Evolutionary conservation across 2,797 vertebrate genomes (phyloP).

Genomic region (Bufotes viridis): DNA sequence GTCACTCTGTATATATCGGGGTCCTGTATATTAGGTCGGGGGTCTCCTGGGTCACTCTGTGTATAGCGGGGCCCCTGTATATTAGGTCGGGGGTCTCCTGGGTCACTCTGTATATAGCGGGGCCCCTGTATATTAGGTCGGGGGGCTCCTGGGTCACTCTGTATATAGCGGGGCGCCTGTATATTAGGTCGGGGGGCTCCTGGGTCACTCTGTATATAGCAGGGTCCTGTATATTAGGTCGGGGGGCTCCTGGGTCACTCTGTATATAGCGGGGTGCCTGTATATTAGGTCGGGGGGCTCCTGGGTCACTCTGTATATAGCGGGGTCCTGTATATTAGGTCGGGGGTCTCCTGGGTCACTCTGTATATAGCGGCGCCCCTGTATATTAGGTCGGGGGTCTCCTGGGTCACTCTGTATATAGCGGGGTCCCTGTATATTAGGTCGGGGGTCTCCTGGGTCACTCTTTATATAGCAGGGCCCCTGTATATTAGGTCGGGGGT

Average conservation of each 20-base stretch:
- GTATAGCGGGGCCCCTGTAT: background rate
- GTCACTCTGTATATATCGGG: background rate
- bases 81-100: background rate
- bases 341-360: background rate
- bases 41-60: background rate
- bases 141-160: background rate
- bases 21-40: background rate
- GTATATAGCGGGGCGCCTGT: background rate
- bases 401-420: background rate
- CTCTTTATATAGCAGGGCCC: background rate
- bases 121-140: background rate
- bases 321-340: background rate
- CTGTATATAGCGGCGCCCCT: background rate
- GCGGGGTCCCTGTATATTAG: background rate
- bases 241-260: background rate
- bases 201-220: background rate
- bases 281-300: background rate
- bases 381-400: background rate
- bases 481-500: background rate
- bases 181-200: background rate
- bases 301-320: background rate
- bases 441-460: background rate
- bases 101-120: background rate
- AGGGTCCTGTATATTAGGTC: background rate
- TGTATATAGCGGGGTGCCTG: background rate